phyloP scores from a whole-genome alignment of 1,140 invertebrate genomes.

The Penaeus vannamei region DNA sequence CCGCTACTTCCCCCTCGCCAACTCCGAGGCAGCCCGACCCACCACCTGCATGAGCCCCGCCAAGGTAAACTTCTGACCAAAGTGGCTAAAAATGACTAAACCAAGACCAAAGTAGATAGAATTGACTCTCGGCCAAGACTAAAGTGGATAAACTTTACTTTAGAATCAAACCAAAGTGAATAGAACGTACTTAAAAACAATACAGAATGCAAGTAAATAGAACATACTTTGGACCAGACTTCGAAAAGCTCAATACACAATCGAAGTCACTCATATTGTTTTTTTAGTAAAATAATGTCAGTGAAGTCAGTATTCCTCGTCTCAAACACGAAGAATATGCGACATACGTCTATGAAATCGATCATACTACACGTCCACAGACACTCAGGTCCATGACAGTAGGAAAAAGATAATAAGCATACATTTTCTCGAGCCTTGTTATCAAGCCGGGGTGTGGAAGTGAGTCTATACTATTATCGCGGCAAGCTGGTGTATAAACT shows the following conservation, averaged over 20 bases:
- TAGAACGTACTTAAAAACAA: too few species aligned
- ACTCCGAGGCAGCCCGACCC: neutral
- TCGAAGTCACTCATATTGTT: too few species aligned
- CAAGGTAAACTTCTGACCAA: constrained; percentile 5
- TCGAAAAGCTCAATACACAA: too few species aligned
- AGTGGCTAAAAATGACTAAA: neutral
- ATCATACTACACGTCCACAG: neutral
- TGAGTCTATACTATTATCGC: too few species aligned
- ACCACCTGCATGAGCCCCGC: neutral
- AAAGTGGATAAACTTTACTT: too few species aligned
- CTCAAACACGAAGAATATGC: neutral
- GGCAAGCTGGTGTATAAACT: neutral
- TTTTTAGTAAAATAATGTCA: neutral
- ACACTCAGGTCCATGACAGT: neutral
- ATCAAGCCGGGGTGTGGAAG: too few species aligned
- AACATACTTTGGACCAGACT: too few species aligned
- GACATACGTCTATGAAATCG: neutral
- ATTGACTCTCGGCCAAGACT: neutral
- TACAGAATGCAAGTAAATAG: too few species aligned
- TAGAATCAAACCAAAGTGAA: too few species aligned
- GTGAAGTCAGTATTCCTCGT: neutral
- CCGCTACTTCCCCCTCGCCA: constrained; percentile 59
- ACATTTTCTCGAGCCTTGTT: too few species aligned
- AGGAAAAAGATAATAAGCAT: neutral
- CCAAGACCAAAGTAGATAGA: too few species aligned